Conservation (phyloP, 2,888 invertebrate genomes). For the Oxystoma pomonae region DNA sequence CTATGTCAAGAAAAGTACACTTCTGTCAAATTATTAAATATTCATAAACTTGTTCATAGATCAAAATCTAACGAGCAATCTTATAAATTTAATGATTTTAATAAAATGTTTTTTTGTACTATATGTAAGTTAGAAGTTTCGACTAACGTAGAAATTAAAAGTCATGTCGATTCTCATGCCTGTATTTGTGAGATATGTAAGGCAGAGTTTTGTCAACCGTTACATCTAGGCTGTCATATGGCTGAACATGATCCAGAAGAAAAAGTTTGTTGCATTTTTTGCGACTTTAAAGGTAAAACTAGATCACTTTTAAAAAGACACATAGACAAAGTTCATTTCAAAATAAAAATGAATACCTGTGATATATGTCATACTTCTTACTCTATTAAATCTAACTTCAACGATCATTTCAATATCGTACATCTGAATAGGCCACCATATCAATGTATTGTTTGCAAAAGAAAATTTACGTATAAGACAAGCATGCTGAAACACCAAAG, state of each 20-base stretch:
- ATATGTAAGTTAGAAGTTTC: slow-evolving; percentile 11
- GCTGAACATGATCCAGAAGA: slow-evolving; percentile 37
- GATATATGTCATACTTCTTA: slow-evolving; percentile 22
- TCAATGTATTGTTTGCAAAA: slow-evolving; percentile 49
- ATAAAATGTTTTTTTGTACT: slow-evolving; percentile 11
- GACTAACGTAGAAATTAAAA: slow-evolving; percentile 7
- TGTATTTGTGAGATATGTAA: slow-evolving; percentile 47
- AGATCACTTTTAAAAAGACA: slow-evolving; percentile 37
- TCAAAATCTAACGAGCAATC: slow-evolving; percentile 6
- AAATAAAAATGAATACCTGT: slow-evolving; percentile 28
- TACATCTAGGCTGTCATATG: slow-evolving; percentile 40
- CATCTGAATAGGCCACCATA: slow-evolving; percentile 44
- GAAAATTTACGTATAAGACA: slow-evolving; percentile 47
- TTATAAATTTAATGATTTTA: slow-evolving; percentile 5
- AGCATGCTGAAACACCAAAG: slow-evolving; percentile 30
- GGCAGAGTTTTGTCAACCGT: slow-evolving; percentile 37
- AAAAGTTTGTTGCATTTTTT: slow-evolving; percentile 39
- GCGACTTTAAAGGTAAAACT: slow-evolving; percentile 35
- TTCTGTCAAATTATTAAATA: slow-evolving; percentile 15
- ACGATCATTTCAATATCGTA: slow-evolving; percentile 25
- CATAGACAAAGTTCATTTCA: slow-evolving; percentile 38
- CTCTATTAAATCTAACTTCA: slow-evolving; percentile 16
- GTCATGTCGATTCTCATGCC: slow-evolving; percentile 14
- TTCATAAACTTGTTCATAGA: slow-evolving; percentile 18
- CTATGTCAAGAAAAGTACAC: slow-evolving; percentile 13